Base-by-base conservation (phyloP, 2,888 invertebrate genomes). In the Hedychridium roseum region DNA sequence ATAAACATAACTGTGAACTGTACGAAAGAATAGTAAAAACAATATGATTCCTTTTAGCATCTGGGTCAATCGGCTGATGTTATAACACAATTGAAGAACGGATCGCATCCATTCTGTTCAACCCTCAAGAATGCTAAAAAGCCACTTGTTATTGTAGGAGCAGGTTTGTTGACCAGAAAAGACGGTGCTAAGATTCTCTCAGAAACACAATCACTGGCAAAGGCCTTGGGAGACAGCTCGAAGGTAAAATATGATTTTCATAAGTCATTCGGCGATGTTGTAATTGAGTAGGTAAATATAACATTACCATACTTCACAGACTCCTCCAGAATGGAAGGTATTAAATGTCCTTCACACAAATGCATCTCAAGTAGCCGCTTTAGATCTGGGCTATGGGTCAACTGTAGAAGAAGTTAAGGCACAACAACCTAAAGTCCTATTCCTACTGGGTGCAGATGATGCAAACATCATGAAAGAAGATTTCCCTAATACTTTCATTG, bases 271-370 rank as follows among this genome's bases (percentile, higher is more conserved):
- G n/a, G n/a, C n/a, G 11, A 3, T 30, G 3, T 4, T 15, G 15
- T 21, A 32, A 16, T 31, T 50, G n/a, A n/a, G n/a, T n/a, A n/a
- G n/a, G n/a, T n/a, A n/a, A n/a, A n/a, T n/a, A n/a, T n/a, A n/a
- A n/a, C n/a, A n/a, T n/a, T n/a, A n/a, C n/a, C 20, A 31, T 26
- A 37, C 50, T 48, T 23, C 53, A n/a, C n/a, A 81, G 79, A 67
- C 76, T 60, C 71, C 78, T 9, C 55, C 68, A 16, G 81, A 84
- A 39, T 90, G 90, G 86, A 88, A 92, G 81, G 89, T 97, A 1
- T 83, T 99, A 70, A 99, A 99, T 80, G 88, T 99, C 14, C 84
- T 99, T 18, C 98, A 99, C 72, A 89, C 92, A 69, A 94, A 92
- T 51, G 94, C 95, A 5, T 89, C 92, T 1, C 92, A 93, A 81